A percentile compares a stretch with the other conserved stretches of the same genome.
Conservation (phyloP, 1,140 invertebrate genomes). For the Meloidogyne hapla region DNA sequence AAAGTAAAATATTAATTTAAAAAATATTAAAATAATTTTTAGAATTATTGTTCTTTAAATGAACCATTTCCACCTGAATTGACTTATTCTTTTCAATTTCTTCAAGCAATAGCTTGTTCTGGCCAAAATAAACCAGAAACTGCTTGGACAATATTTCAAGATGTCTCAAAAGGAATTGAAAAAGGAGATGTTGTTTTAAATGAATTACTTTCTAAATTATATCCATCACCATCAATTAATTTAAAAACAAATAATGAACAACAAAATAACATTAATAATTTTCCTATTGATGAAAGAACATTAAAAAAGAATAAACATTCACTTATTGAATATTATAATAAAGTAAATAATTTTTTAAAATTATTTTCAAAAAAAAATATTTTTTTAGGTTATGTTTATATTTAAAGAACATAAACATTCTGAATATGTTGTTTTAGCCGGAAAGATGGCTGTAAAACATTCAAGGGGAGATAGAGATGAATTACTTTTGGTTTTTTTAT, state of each 20-base stretch:
- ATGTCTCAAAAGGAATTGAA: slow-evolving; percentile 15
- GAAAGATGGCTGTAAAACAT: slow-evolving; percentile 31
- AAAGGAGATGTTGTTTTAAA: slow-evolving; percentile 20
- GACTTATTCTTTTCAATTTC: slow-evolving; percentile 37
- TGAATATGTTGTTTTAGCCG: slow-evolving; percentile 39
- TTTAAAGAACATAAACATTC: slow-evolving; percentile 43
- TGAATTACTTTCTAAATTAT: slow-evolving; percentile 12
- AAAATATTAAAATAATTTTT: slow-evolving; percentile 27
- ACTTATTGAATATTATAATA: slow-evolving; percentile 33
- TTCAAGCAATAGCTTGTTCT: slow-evolving; percentile 44
- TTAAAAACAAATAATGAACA: not conserved
- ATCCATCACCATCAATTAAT: slow-evolving; percentile 14
- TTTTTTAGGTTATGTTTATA: slow-evolving; percentile 34
- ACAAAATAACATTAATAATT: not conserved
- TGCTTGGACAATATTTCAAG: slow-evolving; percentile 32
- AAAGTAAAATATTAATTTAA: slow-evolving; percentile 29
- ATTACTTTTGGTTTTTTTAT: not conserved
- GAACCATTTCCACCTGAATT: slow-evolving; percentile 39
- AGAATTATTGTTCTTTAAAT: slow-evolving; percentile 43
- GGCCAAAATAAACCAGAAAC: slow-evolving; percentile 29
- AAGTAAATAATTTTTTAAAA: slow-evolving; percentile 7
- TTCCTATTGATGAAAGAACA: not conserved
- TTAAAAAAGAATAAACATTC: slow-evolving; percentile 19
- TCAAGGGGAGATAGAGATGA: slow-evolving; percentile 3
- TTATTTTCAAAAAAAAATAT: not conserved